Evolutionary conservation across 1,140 invertebrate genomes (phyloP).

Genomic region (Orchestia grillus): DNA sequence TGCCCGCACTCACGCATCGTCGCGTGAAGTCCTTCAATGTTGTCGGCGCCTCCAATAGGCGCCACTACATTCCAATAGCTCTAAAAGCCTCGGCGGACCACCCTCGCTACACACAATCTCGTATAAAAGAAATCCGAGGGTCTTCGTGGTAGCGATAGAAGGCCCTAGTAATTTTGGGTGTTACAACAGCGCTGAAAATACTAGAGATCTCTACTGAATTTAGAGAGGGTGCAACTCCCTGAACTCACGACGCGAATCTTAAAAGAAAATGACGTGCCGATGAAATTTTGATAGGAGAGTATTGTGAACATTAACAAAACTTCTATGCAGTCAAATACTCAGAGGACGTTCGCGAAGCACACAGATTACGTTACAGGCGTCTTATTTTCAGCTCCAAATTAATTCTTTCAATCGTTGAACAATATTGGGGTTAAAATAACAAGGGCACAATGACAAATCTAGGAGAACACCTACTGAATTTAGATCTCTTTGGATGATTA

Average conservation of each 20-base stretch:
- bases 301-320: too few relatives aligned
- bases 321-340: neutral
- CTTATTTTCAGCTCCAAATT: neutral
- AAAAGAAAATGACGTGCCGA: neutral
- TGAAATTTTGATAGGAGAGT: too few relatives aligned
- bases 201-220: neutral
- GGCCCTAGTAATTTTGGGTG: conserved; percentile 16
- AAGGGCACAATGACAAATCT: too few relatives aligned
- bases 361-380: neutral
- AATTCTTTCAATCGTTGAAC: neutral
- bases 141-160: neutral
- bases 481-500: neutral
- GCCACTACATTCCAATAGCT: conserved; percentile 44
- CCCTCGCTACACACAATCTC: neutral
- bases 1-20: conserved; percentile 16
- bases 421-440: neutral
- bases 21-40: conserved; percentile 30
- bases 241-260: neutral
- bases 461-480: neutral
- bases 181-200: neutral
- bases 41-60: neutral
- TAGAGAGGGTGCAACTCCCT: neutral
- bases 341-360: neutral
- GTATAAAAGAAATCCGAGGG: conserved; percentile 43
- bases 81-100: conserved; percentile 36